Conservation (phyloP, 2,888 invertebrate species). For the Gryllus longicercus region DNA sequence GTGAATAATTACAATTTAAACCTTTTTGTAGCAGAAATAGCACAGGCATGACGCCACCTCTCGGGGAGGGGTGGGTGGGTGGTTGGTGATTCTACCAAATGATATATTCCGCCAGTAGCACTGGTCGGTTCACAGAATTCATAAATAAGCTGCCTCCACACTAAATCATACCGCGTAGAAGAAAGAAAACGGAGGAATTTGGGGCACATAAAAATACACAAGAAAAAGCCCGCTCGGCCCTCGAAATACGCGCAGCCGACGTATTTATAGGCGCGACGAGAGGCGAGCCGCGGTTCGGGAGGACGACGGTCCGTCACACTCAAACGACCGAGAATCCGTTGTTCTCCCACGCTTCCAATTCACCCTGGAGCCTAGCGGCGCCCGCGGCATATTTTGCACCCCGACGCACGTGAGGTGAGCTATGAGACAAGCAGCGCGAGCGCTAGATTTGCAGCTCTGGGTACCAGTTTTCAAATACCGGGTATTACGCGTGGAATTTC, state of each 20-base stretch:
- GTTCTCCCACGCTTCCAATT: background rate
- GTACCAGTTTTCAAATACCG: too few relatives aligned
- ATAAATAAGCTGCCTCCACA: background rate
- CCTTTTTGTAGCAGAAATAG: background rate
- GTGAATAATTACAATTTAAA: slow-evolving; percentile 17
- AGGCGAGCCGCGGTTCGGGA: background rate
- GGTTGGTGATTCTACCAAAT: background rate
- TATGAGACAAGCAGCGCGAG: too few relatives aligned
- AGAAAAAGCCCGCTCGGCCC: background rate
- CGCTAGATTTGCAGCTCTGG: too few relatives aligned
- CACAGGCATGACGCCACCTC: background rate
- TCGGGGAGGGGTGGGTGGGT: background rate
- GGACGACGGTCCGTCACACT: background rate
- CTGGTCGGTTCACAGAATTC: background rate
- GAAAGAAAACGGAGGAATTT: slow-evolving; percentile 5
- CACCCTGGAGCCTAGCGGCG: background rate
- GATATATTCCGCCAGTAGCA: background rate
- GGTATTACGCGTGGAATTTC: too few relatives aligned
- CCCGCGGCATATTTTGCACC: too few relatives aligned
- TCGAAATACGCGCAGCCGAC: background rate
- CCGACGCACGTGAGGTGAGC: too few relatives aligned
- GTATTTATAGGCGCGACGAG: background rate
- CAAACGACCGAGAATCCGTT: background rate
- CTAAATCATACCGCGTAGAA: slow-evolving; percentile 17
- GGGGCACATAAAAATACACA: slow-evolving; percentile 17